Percentiles rank a stretch among this genome's conserved stretches.
Evolutionary conservation across 2,888 invertebrate species (phyloP).

Genomic region (Patella pellucida): DNA sequence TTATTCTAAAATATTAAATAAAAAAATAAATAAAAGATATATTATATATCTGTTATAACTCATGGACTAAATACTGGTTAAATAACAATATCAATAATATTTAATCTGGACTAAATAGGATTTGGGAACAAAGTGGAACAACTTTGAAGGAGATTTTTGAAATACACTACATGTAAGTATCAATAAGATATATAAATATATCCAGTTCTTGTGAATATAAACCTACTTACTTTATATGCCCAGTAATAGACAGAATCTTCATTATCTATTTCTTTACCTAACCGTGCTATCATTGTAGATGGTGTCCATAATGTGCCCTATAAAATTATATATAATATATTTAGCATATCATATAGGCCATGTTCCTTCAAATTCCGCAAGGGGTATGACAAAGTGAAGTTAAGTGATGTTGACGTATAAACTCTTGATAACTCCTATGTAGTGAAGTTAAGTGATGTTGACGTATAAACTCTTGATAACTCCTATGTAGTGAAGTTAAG

Average conservation of each 20-base stretch:
- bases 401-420: no score
- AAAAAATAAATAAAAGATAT: not conserved
- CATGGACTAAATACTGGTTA: not conserved
- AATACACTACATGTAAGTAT: no score
- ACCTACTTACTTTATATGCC: conserved; percentile 81
- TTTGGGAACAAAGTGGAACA: no score
- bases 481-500: no score
- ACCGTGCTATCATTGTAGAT: conserved; percentile 84
- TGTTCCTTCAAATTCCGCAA: not conserved
- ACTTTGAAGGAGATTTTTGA: no score
- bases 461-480: no score
- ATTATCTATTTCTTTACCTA: conserved; percentile 93
- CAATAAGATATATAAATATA: no score
- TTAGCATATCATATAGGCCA: not conserved
- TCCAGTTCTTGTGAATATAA: no score
- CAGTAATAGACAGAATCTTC: conserved; percentile 95
- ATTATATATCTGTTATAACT: not conserved
- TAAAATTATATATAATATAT: conserved; percentile 35
- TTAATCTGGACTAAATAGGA: not conserved
- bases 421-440: no score
- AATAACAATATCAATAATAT: not conserved
- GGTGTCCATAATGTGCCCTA: conserved; percentile 86
- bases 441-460: no score
- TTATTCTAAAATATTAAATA: conserved; percentile 77
- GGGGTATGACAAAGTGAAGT: no score